Evolutionary conservation across 2,888 invertebrate species (phyloP).

Genomic region (Nephrotoma appendiculata): DNA sequence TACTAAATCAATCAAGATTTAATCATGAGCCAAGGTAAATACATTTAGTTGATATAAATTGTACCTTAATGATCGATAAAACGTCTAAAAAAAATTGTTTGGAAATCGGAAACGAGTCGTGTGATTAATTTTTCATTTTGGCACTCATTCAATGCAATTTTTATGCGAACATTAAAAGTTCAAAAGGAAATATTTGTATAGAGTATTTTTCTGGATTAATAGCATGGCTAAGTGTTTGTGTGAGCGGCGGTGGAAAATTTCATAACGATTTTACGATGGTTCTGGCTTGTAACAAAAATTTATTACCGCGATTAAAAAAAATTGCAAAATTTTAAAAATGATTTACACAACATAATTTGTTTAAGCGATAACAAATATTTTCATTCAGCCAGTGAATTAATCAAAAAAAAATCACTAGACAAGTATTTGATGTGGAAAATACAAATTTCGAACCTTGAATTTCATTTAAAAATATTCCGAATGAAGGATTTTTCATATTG

Average conservation of each 20-base stretch:
- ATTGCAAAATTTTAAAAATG: background rate
- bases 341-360: background rate
- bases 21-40: too few relatives aligned
- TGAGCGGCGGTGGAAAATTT: background rate
- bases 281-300: too few relatives aligned
- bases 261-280: too few relatives aligned
- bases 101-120: background rate
- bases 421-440: background rate
- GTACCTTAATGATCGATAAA: too few relatives aligned
- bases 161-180: background rate
- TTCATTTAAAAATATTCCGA: background rate
- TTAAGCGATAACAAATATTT: background rate
- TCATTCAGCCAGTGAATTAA: background rate
- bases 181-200: background rate
- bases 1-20: too few relatives aligned
- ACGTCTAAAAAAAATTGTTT: background rate
- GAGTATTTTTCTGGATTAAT: background rate
- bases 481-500: background rate
- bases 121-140: background rate
- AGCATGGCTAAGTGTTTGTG: background rate
- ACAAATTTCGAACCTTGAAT: background rate
- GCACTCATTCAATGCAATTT: background rate
- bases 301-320: background rate
- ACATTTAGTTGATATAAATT: too few relatives aligned
- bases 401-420: background rate